These are phyloP conservation scores for Lochmaea capreae DNA, from an alignment of 2,888 invertebrate species.

Conservation along the genomic window DNA sequence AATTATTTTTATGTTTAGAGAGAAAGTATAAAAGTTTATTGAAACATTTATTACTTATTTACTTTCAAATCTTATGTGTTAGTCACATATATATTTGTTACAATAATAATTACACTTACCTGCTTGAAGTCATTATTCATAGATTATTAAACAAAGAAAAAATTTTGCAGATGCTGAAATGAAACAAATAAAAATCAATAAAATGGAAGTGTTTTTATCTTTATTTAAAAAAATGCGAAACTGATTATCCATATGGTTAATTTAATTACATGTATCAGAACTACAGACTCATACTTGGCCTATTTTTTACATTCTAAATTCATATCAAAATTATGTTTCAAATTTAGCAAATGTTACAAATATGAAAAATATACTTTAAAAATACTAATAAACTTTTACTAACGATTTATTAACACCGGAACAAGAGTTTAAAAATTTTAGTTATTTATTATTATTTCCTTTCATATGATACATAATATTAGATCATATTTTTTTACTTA, in stretches of 20 bases:
- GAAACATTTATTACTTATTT: neutral
- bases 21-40: conserved; percentile 5
- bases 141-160: conserved; percentile 13
- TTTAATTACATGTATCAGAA: conserved; percentile 37
- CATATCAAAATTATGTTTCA: neutral
- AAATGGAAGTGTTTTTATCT: conserved; percentile 6
- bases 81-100: neutral
- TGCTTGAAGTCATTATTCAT: conserved; percentile 57
- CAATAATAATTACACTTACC: conserved; percentile 49
- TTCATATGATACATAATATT: conserved; percentile 30
- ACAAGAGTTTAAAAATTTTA: conserved; percentile 31
- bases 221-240: conserved; percentile 9
- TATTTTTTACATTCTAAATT: conserved; percentile 45
- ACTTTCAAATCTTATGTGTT: conserved; percentile 3
- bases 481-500: conserved; percentile 16
- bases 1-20: neutral
- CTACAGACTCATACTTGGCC: conserved; percentile 44
- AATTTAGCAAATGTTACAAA: neutral
- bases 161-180: conserved; percentile 9
- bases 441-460: conserved; percentile 35
- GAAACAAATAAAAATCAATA: conserved; percentile 30
- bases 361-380: neutral
- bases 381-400: conserved; percentile 1
- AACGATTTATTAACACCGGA: conserved; percentile 16
- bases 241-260: conserved; percentile 44